Evolutionary conservation across 2,888 invertebrate species (phyloP), one percentile per base, ranked within the genome.

Genomic region (Tolmerus cingulatus): DNA sequence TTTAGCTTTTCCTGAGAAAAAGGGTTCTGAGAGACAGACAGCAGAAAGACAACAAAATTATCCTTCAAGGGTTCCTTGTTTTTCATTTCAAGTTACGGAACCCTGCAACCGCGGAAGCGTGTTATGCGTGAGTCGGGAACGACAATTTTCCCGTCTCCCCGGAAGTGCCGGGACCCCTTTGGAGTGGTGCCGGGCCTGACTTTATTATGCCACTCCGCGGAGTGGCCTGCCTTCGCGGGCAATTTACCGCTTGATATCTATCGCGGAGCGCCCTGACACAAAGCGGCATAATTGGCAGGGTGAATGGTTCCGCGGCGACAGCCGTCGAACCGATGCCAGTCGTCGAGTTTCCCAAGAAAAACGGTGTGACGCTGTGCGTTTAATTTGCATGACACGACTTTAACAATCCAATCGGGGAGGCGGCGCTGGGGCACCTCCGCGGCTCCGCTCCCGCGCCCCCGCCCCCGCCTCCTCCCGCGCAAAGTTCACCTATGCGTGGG

Each of bases 311-410:
- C 55, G 79, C 82, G 74, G 43, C 40, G 85, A 85, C 85, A 85
- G 85, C 43, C 43, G 43, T 74, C 74, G 34, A 34, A 74, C 46
- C 74, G 34, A 34, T 74, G 27, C 66, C 74, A 74, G 74, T 74
- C 37, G 34, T 43, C 43, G 74, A 85, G 74, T 27, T 85, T 85
- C 34, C 34, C 40, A 85, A 74, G 74, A 85, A 85, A 76, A 57
- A 82, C 85, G 40, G 23, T 74, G 74, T 74, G 85, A 85, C 85
- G 74, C 23, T 85, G 85, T 85, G 74, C 85, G 85, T 85, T 85
- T 85, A 85, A 85, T 85, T 85, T 85, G 85, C 85, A 85, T 85
- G 85, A 85, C 85, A 74, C 66, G 85, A 85, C 46, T 43, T 85
- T 85, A 85, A 85, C 74, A 85, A 85, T 85, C 85, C 74, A 85